phyloP scores from a whole-genome alignment of 2,797 vertebrate genomes.

The Chelonia mydas region DNA sequence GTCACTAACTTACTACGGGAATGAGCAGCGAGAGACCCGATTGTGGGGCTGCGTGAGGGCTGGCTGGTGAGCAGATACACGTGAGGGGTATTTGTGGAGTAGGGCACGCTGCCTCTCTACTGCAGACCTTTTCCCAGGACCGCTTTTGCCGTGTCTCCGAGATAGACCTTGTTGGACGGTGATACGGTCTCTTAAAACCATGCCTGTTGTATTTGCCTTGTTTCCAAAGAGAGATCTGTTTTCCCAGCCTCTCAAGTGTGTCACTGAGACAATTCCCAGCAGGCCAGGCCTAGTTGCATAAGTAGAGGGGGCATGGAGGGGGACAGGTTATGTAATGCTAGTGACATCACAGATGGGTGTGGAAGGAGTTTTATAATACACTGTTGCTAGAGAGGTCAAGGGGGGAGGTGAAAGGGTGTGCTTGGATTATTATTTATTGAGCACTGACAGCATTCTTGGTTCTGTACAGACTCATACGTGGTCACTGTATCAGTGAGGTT shows the following conservation, averaged over 20 bases:
- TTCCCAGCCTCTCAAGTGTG: constrained; percentile 30
- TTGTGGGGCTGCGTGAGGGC: not conserved
- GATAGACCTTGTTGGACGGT: not conserved
- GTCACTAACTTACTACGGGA: not conserved
- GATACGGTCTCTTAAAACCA: not conserved
- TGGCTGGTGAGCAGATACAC: not conserved
- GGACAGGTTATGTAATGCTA: constrained; percentile 77
- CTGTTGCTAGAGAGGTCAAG: constrained; percentile 22
- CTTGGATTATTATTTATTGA: not conserved
- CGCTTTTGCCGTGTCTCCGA: not conserved
- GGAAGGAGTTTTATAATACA: constrained; percentile 58
- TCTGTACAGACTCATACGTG: accelerated
- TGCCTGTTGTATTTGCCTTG: constrained; percentile 15
- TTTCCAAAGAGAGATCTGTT: constrained; percentile 53
- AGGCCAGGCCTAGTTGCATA: constrained; percentile 74
- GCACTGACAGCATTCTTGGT: accelerated
- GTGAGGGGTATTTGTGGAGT: accelerated
- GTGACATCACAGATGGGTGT: constrained; percentile 74
- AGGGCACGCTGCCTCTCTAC: too few species aligned
- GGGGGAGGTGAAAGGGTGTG: not conserved
- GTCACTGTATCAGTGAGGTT: not conserved
- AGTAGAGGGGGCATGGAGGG: constrained; percentile 64
- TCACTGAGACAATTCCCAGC: constrained; percentile 66
- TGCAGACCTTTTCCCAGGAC: not conserved
- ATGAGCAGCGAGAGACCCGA: too few species aligned